Percentiles rank a stretch among this genome's conserved stretches.
Evolutionary conservation across 1,140 invertebrate species (phyloP).

Genomic region (Drosophila ficusphila): DNA sequence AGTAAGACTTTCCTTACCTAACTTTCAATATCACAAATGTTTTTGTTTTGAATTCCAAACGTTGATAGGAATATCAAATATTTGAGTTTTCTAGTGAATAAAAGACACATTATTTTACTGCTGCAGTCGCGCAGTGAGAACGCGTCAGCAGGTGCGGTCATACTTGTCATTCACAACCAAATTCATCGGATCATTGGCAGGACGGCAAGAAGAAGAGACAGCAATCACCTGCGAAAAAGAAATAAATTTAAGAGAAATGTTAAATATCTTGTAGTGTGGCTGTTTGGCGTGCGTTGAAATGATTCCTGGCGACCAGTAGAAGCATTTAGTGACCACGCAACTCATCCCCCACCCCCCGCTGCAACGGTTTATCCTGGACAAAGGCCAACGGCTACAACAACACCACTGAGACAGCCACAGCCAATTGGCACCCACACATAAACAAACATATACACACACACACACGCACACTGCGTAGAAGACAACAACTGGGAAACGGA

Average conservation of each 20-base stretch:
- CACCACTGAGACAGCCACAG: conserved; percentile 4
- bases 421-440: conserved; percentile 34
- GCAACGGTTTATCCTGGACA: conserved; percentile 30
- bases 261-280: conserved; percentile 45
- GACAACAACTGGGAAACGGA: conserved; percentile 28
- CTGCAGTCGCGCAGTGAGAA: background rate
- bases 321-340: conserved; percentile 21
- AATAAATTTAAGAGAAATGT: conserved; percentile 58
- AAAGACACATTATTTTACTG: background rate
- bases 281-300: conserved; percentile 46
- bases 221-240: conserved; percentile 43
- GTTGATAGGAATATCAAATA: background rate
- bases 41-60: conserved; percentile 6
- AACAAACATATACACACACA: conserved; percentile 4
- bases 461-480: conserved; percentile 28
- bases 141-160: background rate
- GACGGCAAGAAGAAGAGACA: conserved; percentile 13
- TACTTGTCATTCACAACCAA: conserved; percentile 4
- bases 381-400: conserved; percentile 42
- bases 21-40: conserved; percentile 2
- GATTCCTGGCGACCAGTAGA: conserved; percentile 15
- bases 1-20: too few species aligned
- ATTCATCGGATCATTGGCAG: conserved; percentile 23
- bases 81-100: too few species aligned
- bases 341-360: conserved; percentile 21